Evolutionary conservation across 2,113 vertebrate genomes (phyloP).

Genomic region (Pterophyllum scalare): DNA sequence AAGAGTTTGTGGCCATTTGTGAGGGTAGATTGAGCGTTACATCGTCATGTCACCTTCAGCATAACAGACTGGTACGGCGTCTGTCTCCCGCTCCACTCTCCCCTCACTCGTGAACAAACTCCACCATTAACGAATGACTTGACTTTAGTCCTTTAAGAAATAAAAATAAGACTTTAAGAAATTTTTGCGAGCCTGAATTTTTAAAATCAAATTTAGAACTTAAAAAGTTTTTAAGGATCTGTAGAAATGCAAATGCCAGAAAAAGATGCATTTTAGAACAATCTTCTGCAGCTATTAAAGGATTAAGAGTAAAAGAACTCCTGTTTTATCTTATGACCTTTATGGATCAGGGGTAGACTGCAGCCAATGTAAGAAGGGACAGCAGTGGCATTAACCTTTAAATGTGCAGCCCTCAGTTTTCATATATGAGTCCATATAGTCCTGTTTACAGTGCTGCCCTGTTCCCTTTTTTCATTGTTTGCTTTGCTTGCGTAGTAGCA

Average conservation of each 20-base stretch:
- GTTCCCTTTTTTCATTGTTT: not conserved
- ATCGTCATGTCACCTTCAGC: no score
- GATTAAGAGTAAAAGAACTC: not conserved
- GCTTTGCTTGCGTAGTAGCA: not conserved
- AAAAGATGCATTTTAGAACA: not conserved
- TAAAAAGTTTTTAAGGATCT: not conserved
- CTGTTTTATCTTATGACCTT: not conserved
- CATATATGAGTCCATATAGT: not conserved
- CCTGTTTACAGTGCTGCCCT: not conserved
- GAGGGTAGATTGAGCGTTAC: not conserved
- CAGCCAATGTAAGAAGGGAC: not conserved
- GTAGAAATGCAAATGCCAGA: not conserved
- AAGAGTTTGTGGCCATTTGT: not conserved
- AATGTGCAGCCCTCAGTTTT: not conserved
- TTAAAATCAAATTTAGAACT: not conserved
- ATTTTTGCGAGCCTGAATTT: not conserved
- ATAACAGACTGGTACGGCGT: no score
- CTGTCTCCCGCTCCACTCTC: no score
- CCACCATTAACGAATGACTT: rapidly evolving
- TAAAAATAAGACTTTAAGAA: no score
- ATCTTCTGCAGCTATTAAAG: not conserved
- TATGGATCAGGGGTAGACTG: not conserved
- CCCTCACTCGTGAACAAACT: not conserved
- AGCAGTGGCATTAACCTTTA: not conserved
- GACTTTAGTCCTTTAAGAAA: not conserved